These are phyloP conservation scores for Smutsia temminckii DNA, from an alignment of 2,797 vertebrate species.

Conservation along the genomic window DNA sequence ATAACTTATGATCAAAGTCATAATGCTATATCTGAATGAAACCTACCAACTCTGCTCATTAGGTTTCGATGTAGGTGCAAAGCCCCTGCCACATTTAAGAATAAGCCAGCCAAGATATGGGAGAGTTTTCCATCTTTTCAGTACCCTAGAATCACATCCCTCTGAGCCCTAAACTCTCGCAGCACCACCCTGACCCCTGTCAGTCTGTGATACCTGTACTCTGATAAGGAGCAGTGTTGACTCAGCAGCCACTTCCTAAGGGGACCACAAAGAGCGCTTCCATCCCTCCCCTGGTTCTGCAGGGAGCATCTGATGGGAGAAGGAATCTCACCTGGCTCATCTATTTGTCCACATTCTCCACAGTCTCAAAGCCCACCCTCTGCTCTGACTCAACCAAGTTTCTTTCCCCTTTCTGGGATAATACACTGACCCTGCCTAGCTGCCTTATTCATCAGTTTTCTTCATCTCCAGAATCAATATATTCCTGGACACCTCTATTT, in stretches of 20 bases:
- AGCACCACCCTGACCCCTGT: background rate
- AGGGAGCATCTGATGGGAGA: background rate
- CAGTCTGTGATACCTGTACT: fast-evolving
- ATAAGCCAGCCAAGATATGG: background rate
- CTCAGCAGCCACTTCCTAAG: background rate
- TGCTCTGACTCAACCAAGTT: background rate
- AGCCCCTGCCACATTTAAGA: background rate
- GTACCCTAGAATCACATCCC: background rate
- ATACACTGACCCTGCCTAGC: background rate
- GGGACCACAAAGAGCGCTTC: background rate
- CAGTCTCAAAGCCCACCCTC: background rate
- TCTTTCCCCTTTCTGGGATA: background rate
- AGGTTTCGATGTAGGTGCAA: background rate
- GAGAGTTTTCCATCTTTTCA: background rate
- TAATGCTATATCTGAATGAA: background rate
- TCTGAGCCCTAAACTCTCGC: background rate
- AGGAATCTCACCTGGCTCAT: background rate
- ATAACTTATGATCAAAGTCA: background rate
- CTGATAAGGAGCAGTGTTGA: background rate
- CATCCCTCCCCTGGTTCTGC: background rate
- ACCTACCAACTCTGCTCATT: background rate
- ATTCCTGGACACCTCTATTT: background rate
- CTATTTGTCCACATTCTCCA: background rate
- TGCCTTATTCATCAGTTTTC: background rate
- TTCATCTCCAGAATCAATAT: background rate